phyloP scores from a whole-genome alignment of 2,113 vertebrate species.

The Poecile atricapillus region DNA sequence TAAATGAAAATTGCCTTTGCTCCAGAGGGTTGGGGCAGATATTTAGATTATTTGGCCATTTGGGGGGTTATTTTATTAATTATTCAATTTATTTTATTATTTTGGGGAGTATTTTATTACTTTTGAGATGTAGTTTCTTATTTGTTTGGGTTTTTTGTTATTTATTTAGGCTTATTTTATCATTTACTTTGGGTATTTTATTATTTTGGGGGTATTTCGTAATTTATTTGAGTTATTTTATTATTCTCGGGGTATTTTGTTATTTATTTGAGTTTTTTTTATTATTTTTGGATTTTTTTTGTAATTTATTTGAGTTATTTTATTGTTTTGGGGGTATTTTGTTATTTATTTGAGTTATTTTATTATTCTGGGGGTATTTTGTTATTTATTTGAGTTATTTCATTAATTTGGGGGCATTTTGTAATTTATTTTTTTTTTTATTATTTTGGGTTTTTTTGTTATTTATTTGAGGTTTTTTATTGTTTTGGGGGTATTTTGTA shows the following conservation, averaged over 20 bases:
- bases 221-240: neutral
- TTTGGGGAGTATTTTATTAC: neutral
- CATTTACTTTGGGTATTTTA: accelerated
- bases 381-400: neutral
- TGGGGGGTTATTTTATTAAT: neutral
- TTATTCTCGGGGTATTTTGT: neutral
- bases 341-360: neutral
- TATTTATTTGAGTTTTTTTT: neutral
- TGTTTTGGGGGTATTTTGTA: neutral
- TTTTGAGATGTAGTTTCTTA: neutral
- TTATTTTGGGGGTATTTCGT: neutral
- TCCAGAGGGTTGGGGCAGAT: neutral
- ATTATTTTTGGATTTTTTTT: neutral
- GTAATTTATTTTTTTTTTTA: neutral
- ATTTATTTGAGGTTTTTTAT: neutral
- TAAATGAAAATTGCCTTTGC: neutral
- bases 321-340: neutral
- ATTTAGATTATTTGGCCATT: neutral
- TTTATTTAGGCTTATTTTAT: constrained; percentile 16
- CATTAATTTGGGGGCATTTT: no score
- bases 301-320: neutral
- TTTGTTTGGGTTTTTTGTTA: neutral
- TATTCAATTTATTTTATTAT: constrained; percentile 36
- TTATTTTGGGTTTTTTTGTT: neutral
- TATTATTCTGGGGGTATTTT: neutral